Conservation (phyloP, 2,113 vertebrate species). For the Tragelaphus buxtoni region DNA sequence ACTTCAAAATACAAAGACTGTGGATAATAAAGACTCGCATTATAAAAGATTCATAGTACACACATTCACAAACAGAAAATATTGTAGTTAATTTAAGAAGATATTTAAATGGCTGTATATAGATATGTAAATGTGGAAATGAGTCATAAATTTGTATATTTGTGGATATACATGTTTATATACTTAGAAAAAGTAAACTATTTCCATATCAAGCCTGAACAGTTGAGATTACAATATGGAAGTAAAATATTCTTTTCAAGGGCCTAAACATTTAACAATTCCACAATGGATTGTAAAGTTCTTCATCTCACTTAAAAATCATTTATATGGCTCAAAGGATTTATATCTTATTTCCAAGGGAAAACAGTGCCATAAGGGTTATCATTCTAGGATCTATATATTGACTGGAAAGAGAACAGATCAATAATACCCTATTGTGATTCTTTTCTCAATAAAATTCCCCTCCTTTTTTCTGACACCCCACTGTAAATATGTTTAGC, state of each 20-base stretch:
- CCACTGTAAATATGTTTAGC: neutral
- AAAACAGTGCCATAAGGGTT: constrained; percentile 44
- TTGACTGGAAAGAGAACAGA: constrained; percentile 55
- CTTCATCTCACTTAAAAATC: constrained; percentile 35
- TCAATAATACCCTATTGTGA: constrained; percentile 34
- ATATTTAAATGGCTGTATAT: neutral
- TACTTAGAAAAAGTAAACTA: neutral
- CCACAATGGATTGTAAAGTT: neutral
- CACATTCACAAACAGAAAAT: neutral
- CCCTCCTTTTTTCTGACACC: neutral
- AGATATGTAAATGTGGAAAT: neutral
- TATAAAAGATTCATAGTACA: neutral
- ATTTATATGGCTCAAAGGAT: constrained; percentile 9
- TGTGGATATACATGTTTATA: neutral
- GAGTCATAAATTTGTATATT: neutral
- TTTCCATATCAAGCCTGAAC: neutral
- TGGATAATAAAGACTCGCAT: neutral
- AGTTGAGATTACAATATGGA: neutral
- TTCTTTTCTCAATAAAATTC: constrained; percentile 19
- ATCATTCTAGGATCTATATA: constrained; percentile 54
- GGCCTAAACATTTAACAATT: neutral
- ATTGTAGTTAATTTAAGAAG: neutral
- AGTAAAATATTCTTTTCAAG: neutral
- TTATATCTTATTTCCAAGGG: constrained; percentile 24
- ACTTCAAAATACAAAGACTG: neutral